Base-by-base conservation (phyloP, 2,113 vertebrate genomes). In the Pyxicephalus adspersus region DNA sequence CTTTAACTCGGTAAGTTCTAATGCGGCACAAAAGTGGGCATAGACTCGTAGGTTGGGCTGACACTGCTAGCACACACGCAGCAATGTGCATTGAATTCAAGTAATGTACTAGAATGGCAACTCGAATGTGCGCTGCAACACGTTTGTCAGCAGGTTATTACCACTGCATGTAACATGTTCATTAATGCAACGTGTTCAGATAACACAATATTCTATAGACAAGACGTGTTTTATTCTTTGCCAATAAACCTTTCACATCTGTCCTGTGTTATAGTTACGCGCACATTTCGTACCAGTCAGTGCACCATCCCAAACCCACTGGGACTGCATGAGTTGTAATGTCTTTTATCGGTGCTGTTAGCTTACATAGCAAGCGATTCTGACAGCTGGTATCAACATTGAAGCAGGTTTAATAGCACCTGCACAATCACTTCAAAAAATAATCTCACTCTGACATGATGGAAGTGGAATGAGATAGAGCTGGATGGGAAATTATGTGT, bases 401-500 rank as follows among this genome's bases (percentile, higher is more conserved):
- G 83, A 84, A 82, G 67, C 84, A 60, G 76, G 83, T 89, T 86
- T 87, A 88, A 80, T 66, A 75, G 63, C 83, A 86, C 86, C 90
- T 89, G 31, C 26, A 72, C 67, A 80, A 25, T 73, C 58, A 34
- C 34, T 72, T 64, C 9, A 64, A 81, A 67, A 83, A 83, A 87
- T 87, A 87, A 87, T 89, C 82, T 87, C 84, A 17, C 54, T 87
- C 85, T 88, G 64, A 78, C 76, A 78, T 38, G 26, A 61, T 55
- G 28, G 25, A 66, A 65, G 38, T 52, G 3, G 22, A 70, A 28
- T 23, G 76, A 66, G 22, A n/a, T 26, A 55, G 28, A 23, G 23
- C 55, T 19, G 23, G n/a, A 54, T 51, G 17, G 25, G 60, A 64
- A 18, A 51, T 64, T 23, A 19, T 25, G 26, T 31, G 11, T 73